Percentiles rank a stretch among this genome's conserved stretches.
Evolutionary conservation across 1,140 invertebrate species (phyloP).

Genomic region (Piezodorus guildinii): DNA sequence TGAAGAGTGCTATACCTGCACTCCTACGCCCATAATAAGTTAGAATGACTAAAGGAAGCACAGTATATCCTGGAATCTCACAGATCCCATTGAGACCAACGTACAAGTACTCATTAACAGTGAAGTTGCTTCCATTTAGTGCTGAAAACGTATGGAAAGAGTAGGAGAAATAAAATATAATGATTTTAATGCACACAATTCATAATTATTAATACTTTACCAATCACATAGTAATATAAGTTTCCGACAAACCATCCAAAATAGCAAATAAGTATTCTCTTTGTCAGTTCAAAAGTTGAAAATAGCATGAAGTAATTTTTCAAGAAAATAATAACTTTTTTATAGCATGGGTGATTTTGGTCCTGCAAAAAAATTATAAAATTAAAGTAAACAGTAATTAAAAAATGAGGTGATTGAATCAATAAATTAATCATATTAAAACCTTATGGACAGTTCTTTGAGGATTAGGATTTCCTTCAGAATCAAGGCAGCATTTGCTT

Average conservation of each 20-base stretch:
- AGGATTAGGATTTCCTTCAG: neutral
- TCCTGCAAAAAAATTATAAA: slow-evolving; percentile 20
- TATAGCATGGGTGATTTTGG: slow-evolving; percentile 20
- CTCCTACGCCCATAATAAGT: slow-evolving; percentile 35
- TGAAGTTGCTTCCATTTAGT: slow-evolving; percentile 40
- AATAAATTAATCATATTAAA: neutral
- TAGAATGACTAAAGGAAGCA: slow-evolving; percentile 37
- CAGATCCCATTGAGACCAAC: slow-evolving; percentile 38
- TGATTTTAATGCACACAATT: no score
- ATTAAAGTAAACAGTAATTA: no score
- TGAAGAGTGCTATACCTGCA: slow-evolving; percentile 35
- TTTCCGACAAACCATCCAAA: slow-evolving; percentile 38
- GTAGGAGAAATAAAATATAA: no score
- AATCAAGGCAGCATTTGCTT: no score
- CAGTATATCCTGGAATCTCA: slow-evolving; percentile 40
- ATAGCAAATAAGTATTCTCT: slow-evolving; percentile 31
- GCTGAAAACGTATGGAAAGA: slow-evolving; percentile 33
- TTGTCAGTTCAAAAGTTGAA: slow-evolving; percentile 29
- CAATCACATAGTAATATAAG: slow-evolving; percentile 38
- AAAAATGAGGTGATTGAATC: no score
- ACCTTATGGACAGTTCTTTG: neutral
- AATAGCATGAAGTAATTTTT: slow-evolving; percentile 25
- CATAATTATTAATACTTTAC: slow-evolving; percentile 24
- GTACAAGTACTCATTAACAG: slow-evolving; percentile 38
- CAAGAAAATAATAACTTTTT: slow-evolving; percentile 16